phyloP scores from a whole-genome alignment of 2,888 invertebrate species.

The Anticlea derivata region DNA sequence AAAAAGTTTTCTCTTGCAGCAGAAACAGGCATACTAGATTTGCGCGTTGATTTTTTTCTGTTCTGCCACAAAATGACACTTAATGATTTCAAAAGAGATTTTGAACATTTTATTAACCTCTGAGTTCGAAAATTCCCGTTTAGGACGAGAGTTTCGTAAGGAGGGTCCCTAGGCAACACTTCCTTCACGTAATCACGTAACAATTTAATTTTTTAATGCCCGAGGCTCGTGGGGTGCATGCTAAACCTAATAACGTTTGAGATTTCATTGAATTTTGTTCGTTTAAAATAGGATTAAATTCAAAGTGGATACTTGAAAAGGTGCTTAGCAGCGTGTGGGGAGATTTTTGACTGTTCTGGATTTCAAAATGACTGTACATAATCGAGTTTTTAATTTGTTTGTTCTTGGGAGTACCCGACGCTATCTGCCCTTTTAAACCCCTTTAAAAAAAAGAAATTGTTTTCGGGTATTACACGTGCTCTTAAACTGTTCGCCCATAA shows the following conservation, averaged over 20 bases:
- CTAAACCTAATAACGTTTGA: constrained; percentile 26
- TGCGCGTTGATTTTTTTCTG: too few species aligned
- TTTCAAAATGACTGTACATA: constrained; percentile 2
- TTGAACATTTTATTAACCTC: constrained; percentile 15
- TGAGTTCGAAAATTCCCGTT: constrained; percentile 5
- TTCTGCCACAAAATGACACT: too few species aligned
- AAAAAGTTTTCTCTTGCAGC: too few species aligned
- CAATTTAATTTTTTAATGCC: constrained; percentile 28
- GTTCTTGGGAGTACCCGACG: not conserved
- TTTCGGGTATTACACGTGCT: constrained; percentile 14
- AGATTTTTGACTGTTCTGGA: constrained; percentile 4
- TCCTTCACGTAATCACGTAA: constrained; percentile 15
- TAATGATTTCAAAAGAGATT: too few species aligned
- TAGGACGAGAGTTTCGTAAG: constrained; percentile 15
- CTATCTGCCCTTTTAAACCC: not conserved
- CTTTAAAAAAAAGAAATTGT: constrained; percentile 14
- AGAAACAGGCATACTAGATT: too few species aligned
- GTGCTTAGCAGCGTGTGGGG: constrained; percentile 8
- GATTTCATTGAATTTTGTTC: constrained; percentile 32
- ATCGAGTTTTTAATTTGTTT: constrained; percentile 10
- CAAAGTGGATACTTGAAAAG: constrained; percentile 18
- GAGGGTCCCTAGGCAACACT: constrained; percentile 19
- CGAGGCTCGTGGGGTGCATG: constrained; percentile 23
- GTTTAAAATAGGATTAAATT: constrained; percentile 28
- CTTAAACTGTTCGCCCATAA: constrained; percentile 9